A percentile compares a stretch with the other conserved stretches of the same genome.
These are phyloP conservation scores for Zaprionus inermis DNA, from an alignment of 1,140 invertebrate species.

Conservation along the genomic window DNA sequence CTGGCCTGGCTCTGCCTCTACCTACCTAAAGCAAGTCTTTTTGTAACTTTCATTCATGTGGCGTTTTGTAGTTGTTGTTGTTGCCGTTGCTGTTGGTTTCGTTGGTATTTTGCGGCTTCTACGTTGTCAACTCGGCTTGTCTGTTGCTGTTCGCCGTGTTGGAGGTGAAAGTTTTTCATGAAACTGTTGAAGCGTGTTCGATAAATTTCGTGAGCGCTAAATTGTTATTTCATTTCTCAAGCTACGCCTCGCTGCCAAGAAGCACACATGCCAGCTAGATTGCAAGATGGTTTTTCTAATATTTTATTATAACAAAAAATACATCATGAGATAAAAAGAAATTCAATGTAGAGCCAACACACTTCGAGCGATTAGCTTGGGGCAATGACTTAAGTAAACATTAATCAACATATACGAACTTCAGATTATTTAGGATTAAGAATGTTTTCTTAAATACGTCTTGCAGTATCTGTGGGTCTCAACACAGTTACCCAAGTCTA, in stretches of 20 bases:
- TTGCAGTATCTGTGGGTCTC: not conserved
- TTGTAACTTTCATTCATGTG: conserved; percentile 72
- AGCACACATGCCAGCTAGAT: not conserved
- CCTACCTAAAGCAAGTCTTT: conserved; percentile 49
- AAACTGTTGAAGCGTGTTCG: conserved; percentile 67
- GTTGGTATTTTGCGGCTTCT: conserved; percentile 60
- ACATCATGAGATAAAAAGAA: not conserved
- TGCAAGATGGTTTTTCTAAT: not conserved
- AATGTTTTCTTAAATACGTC: not conserved
- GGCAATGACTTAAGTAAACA: too few relatives aligned
- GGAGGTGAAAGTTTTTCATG: conserved; percentile 75
- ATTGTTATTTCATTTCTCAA: conserved; percentile 37
- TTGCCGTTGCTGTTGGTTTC: conserved; percentile 42
- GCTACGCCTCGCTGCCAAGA: not conserved
- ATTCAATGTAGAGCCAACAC: not conserved
- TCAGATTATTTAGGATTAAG: not conserved
- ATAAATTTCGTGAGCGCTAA: conserved; percentile 65
- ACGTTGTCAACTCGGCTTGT: conserved; percentile 56
- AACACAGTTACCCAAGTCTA: not conserved
- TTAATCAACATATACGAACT: too few relatives aligned
- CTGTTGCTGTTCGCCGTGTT: conserved; percentile 32
- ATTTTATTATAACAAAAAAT: not conserved
- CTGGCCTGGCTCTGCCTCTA: not conserved
- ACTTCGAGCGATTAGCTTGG: too few relatives aligned
- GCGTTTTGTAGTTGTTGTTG: conserved; percentile 38